Evolutionary conservation across 2,797 vertebrate genomes (phyloP).

Genomic region (Myoxocephalus aenaeus): DNA sequence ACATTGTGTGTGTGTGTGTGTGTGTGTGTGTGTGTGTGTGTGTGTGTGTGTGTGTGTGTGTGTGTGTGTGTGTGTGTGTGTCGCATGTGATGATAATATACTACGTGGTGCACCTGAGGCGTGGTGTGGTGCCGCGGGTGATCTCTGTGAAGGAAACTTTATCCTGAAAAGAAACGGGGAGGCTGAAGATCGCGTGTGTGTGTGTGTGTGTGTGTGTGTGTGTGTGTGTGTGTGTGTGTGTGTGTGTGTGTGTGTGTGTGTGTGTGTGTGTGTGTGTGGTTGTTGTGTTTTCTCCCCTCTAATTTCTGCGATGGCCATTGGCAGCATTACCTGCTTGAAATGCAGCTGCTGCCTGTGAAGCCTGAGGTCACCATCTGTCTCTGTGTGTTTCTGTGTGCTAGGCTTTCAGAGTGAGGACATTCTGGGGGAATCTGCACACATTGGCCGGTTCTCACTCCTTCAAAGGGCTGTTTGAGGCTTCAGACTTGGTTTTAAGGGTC

Average conservation of each 20-base stretch:
- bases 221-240: constrained; percentile 10
- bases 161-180: constrained; percentile 15
- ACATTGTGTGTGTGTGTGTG: not conserved
- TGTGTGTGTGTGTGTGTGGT: constrained; percentile 18
- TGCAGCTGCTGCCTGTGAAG: constrained; percentile 68
- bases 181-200: not conserved
- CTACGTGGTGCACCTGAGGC: constrained; percentile 33
- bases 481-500: not conserved
- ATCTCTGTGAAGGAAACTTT: constrained; percentile 30
- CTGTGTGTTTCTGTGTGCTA: constrained; percentile 11
- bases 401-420: not conserved
- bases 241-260: not conserved
- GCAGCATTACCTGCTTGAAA: constrained; percentile 65
- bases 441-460: not conserved
- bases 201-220: constrained; percentile 18
- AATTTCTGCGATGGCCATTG: constrained; percentile 27
- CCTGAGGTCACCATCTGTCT: constrained; percentile 59
- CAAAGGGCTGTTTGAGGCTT: not conserved
- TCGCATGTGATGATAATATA: not conserved
- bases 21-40: not conserved
- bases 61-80: not conserved
- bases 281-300: constrained; percentile 29
- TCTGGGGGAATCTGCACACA: not conserved
- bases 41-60: not conserved
- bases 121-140: constrained; percentile 7